Base-by-base conservation (phyloP, 2,113 vertebrate species). In the Lamprologus sp. region DNA sequence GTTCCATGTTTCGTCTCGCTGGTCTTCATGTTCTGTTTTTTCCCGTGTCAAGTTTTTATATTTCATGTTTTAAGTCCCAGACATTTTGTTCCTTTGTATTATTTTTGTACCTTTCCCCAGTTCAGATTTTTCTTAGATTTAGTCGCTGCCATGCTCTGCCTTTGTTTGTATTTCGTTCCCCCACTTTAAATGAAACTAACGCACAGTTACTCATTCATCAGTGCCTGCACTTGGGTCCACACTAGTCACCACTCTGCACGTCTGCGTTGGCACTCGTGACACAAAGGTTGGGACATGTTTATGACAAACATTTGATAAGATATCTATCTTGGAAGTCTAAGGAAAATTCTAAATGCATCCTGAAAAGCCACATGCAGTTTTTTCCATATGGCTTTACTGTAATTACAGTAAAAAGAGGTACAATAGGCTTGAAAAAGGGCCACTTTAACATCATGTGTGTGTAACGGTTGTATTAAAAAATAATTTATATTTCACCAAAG, bases 1-100 rank as follows among this genome's bases (percentile, higher is more conserved):
- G 4, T 5, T 65, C 10, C 1, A 7, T n/a, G 31, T 1, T 37
- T n/a, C 0, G 0, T 3, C 31, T 65, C 0, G 1, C 17, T 2
- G 17, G 10, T 37, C 60, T 35, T 65, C 60, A n/a, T n/a, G 3
- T n/a, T 35, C 17, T n/a, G 17, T n/a, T 12, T 65, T 65, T 65
- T 5, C 10, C 31, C 0, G 0, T 65, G 6, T 35, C 4, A 35
- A 35, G 17, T 35, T 35, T 65, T 35, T 35, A 7, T 12, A 7
- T 0, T 7, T 65, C 1, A 3, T 65, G 31, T 65, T 65, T 65
- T 12, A 35, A 65, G 31, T 65, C 17, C 31, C 31, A 2, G 1
- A 12, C 6, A 7, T 65, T 65, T 65, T n/a, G 17, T 63, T 58
- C 14, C 56, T 63, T 63, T 65, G 17, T 7, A 5, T 35, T n/a